Conservation (phyloP, 1,140 invertebrate genomes). For the Caenorhabditis tropicalis region DNA sequence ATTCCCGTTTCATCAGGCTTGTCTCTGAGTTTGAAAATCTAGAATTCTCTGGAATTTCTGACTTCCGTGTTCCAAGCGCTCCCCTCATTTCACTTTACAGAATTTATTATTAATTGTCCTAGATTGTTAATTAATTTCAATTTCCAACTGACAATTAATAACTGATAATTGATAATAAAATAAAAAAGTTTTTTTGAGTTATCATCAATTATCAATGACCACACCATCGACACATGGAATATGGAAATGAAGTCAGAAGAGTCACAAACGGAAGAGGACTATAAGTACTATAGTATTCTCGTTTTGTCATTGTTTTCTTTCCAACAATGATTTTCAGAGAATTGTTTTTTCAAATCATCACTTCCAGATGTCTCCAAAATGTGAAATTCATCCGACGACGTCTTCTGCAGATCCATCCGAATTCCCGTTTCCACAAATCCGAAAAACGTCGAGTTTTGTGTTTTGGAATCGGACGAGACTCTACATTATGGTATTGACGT, state of each 20-base stretch:
- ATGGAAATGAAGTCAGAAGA: not conserved
- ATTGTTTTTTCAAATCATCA: not conserved
- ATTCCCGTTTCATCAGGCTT: not conserved
- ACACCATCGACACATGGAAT: not conserved
- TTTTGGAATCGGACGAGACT: not conserved
- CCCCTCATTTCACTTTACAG: not conserved
- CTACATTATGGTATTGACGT: constrained; percentile 26
- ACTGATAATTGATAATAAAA: constrained; percentile 32
- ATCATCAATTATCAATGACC: not conserved
- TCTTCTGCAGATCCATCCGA: not conserved
- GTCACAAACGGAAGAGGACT: not conserved
- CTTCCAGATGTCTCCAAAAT: not conserved
- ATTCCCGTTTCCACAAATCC: not conserved
- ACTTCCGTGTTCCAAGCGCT: too few relatives aligned
- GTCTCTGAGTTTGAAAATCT: too few relatives aligned
- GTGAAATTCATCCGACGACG: not conserved
- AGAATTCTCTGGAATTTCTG: too few relatives aligned
- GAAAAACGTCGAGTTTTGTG: not conserved
- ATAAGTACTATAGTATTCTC: not conserved
- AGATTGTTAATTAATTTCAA: constrained; percentile 17
- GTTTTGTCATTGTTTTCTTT: not conserved
- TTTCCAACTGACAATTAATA: not conserved
- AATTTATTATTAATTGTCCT: not conserved
- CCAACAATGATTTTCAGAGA: not conserved
- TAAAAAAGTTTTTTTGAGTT: not conserved